These are phyloP conservation scores for Chymomyza procnemis DNA, from an alignment of 2,888 invertebrate genomes.

Conservation along the genomic window DNA sequence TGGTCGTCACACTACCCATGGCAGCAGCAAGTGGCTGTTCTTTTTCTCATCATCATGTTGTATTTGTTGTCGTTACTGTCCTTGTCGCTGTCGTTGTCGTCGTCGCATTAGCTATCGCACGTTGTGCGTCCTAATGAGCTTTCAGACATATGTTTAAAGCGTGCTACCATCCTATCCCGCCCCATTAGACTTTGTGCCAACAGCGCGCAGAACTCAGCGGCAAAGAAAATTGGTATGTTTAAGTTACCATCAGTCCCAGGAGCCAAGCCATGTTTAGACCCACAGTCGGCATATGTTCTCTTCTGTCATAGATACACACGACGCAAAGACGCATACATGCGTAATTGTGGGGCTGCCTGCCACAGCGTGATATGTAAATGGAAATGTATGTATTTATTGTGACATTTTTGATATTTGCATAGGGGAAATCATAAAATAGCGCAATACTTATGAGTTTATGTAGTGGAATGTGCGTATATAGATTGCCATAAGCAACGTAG, in stretches of 20 bases:
- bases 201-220: slow-evolving; percentile 5
- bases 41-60: neutral
- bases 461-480: neutral
- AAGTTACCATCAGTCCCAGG: slow-evolving; percentile 22
- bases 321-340: neutral
- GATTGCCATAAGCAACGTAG: neutral
- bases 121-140: slow-evolving; percentile 70
- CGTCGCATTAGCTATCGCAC: slow-evolving; percentile 70
- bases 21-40: neutral
- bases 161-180: slow-evolving; percentile 14
- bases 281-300: neutral
- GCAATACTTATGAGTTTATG: neutral
- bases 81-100: slow-evolving; percentile 38
- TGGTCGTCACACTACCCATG: neutral
- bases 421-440: slow-evolving; percentile 3
- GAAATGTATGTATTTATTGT: slow-evolving; percentile 43
- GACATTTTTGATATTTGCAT: slow-evolving; percentile 29
- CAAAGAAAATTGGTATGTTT: slow-evolving; percentile 53
- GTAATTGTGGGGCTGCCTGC: neutral
- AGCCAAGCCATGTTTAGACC: neutral
- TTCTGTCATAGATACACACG: neutral
- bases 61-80: neutral
- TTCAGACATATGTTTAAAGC: slow-evolving; percentile 66
- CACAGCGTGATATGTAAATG: slow-evolving; percentile 8
- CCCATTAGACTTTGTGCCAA: neutral